Evolutionary conservation across 2,888 invertebrate species (phyloP), one percentile per base, ranked within the genome.

Genomic region (Eremobia ochroleuca): DNA sequence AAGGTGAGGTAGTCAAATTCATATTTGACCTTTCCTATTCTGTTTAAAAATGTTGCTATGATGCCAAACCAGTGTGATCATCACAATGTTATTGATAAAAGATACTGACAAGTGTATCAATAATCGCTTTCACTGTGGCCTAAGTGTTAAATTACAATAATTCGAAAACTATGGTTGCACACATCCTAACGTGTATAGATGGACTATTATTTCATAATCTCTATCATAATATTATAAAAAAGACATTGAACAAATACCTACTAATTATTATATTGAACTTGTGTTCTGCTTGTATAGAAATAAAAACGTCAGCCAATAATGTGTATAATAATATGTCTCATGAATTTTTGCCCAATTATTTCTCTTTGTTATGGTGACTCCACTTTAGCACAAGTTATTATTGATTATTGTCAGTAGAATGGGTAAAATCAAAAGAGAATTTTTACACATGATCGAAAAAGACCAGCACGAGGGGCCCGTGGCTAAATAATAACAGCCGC

Each of bases 31-130:
- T 34, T 43, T 49, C 43, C 11, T 70, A 59, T 83, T 65, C 31
- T 52, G 25, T 71, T 46, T 31, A 49, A 52, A 46, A 59, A 65
- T 46, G 21, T 73, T 71, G 73, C 40, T 74, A 85, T 78, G 71
- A 76, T 68, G 77, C 74, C 77, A 76, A 81, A 77, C 68, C 82
- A 76, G 65, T 69, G 72, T 75, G 70, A 82, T 79, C 89, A 87
- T 87, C 89, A 87, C 83, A 85, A 87, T 81, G 55, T 69, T 74
- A 69, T 73, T 73, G 40, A 52, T 76, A 68, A 71, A 71, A 65
- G 49, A 65, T 73, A 46, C 72, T 72, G 73, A 70, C 9, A 25
- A 65, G 40, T 62, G 61, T 69, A 68, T 73, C 61, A 67, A 31
- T 40, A 49, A 61, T 40, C 52, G 64, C 62, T 79, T 77, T 77